phyloP scores from a whole-genome alignment of 2,888 invertebrate genomes.

The Tridacna gigas region DNA sequence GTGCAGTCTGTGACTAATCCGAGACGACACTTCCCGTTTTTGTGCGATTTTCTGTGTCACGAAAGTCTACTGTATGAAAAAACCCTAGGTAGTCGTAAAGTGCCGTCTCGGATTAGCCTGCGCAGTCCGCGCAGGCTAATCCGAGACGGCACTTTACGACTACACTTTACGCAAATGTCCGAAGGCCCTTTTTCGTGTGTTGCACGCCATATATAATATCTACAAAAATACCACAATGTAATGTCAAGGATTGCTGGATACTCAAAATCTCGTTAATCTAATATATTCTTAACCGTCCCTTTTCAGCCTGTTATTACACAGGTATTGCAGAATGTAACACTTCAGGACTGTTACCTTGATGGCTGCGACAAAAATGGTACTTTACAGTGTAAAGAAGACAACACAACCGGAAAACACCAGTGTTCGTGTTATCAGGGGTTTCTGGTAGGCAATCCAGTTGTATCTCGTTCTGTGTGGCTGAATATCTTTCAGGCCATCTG shows the following conservation, averaged over 20 bases:
- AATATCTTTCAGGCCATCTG: too few relatives aligned
- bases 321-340: background rate
- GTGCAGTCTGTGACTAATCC: too few relatives aligned
- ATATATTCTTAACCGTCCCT: background rate
- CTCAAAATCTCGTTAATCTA: background rate
- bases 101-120: background rate
- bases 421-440: constrained; percentile 4
- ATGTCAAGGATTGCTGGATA: background rate
- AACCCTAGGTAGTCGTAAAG: background rate
- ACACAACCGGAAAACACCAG: background rate
- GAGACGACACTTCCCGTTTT: too few relatives aligned
- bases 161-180: too few relatives aligned
- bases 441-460: background rate
- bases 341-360: background rate
- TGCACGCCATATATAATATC: too few relatives aligned
- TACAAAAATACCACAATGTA: background rate
- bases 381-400: background rate
- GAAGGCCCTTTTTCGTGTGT: too few relatives aligned
- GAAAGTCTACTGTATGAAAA: background rate
- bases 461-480: too few relatives aligned
- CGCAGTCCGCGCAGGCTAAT: too few relatives aligned
- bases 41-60: too few relatives aligned
- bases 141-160: too few relatives aligned
- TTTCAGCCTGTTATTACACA: background rate
- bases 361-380: constrained; percentile 8